Base-by-base conservation (phyloP, 1,140 invertebrate genomes). In the Eurosta solidaginis region DNA sequence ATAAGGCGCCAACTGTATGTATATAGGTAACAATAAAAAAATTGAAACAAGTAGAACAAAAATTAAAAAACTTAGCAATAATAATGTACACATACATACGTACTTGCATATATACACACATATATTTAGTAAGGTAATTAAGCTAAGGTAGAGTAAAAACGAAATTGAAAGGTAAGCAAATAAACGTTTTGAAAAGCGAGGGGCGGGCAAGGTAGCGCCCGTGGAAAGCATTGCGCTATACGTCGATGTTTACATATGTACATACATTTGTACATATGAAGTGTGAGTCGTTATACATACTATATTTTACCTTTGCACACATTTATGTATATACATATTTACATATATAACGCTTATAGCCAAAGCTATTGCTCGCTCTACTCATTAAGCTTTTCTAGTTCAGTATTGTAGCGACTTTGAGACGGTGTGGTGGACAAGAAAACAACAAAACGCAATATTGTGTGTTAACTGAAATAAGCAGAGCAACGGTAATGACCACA, bases 361-460 rank as follows among this genome's bases (percentile, higher is more conserved):
- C 9, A 9, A 0, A 17, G 33, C 59, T 20, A 40, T n/a, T 20
- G 59, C 59, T 42, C 20, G 59, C 33, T 20, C 59, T 68, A 40
- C n/a, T 40, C 27, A 36, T 7, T 12, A 17, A 68, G 59, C 59
- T 68, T 68, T 68, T 68, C 22, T 33, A 17, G 40, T 20, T 68
- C 59, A 68, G 59, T 68, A 68, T 68, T 42, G 59, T 40, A 68
- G 59, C 12, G 59, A 68, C 59, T 68, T 68, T 68, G 59, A 68
- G 20, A 36, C 59, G 59, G 59, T 68, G 59, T 68, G n/a, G n/a
- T n/a, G 59, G 59, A 68, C 33, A 9, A 20, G 59, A 36, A 33
- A 68, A 68, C 36, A 40, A n/a, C 14, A 47, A 9, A 17, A 47
- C 14, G 20, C 36, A 20, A 40, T 68, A 68, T 29, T 22, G 7